Conservation (phyloP, 92 coral and sea anemone species). For the Virgularia gustaviana region DNA sequence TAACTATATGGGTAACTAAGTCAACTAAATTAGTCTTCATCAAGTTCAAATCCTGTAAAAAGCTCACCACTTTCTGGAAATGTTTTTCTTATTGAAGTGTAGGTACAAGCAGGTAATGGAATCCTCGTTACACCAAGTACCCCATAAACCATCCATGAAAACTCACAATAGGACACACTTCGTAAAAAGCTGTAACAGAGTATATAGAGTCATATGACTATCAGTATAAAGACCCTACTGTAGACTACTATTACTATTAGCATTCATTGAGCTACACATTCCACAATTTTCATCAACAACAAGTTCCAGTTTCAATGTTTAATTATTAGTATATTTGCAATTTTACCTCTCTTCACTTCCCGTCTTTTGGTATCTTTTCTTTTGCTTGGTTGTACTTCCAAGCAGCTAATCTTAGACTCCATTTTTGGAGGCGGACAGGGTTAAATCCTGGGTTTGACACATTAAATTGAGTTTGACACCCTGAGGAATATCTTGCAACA, state of each 20-base stretch:
- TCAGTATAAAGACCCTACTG: too few relatives aligned
- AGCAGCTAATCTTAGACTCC: conserved; percentile 37
- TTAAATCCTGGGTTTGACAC: conserved; percentile 34
- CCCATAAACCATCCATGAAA: conserved; percentile 18
- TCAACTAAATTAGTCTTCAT: not conserved
- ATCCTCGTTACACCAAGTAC: conserved; percentile 27
- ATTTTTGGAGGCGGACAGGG: conserved; percentile 43
- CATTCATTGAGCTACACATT: too few relatives aligned
- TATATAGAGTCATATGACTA: too few relatives aligned
- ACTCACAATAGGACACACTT: conserved; percentile 6
- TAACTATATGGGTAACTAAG: too few relatives aligned
- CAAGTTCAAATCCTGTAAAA: conserved; percentile 29
- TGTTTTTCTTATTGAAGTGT: conserved; percentile 8
- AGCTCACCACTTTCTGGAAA: conserved; percentile 15
- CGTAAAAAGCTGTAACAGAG: not conserved
- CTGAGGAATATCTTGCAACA: conserved; percentile 38
- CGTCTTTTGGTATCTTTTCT: conserved; percentile 31
- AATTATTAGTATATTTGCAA: too few relatives aligned
- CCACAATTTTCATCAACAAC: too few relatives aligned
- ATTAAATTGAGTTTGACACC: conserved; percentile 19
- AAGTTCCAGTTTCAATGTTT: too few relatives aligned
- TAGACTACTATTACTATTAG: too few relatives aligned
- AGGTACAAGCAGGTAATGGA: conserved; percentile 36
- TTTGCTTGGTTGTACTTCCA: conserved; percentile 29
- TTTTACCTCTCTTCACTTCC: conserved; percentile 39